Conservation (phyloP, 2,888 invertebrate species). For the Hypolimnas misippus region DNA sequence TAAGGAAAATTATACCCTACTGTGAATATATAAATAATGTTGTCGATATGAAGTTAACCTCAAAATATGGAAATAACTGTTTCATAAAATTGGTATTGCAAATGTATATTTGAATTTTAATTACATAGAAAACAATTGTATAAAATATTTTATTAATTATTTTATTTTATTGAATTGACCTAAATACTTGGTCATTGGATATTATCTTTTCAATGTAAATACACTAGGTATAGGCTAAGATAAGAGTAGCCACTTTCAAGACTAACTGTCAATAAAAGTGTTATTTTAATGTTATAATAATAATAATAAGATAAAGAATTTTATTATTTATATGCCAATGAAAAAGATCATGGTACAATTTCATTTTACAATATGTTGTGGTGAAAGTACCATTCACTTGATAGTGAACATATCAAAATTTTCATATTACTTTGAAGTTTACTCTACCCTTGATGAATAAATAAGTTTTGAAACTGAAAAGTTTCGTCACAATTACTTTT, state of each 20-base stretch:
- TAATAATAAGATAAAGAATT: neutral
- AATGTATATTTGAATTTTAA: no score
- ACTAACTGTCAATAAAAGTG: constrained; percentile 10
- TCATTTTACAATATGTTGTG: constrained; percentile 25
- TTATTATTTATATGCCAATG: no score
- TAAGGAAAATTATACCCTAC: neutral
- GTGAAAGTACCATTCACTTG: constrained; percentile 79
- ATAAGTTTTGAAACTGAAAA: neutral
- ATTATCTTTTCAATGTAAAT: constrained; percentile 47
- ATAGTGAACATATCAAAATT: constrained; percentile 39
- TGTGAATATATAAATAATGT: neutral
- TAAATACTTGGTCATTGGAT: constrained; percentile 50
- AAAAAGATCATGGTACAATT: constrained; percentile 13
- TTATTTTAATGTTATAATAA: neutral
- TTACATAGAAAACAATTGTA: no score
- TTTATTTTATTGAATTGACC: constrained; percentile 47
- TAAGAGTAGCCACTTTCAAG: constrained; percentile 15
- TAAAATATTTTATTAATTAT: neutral
- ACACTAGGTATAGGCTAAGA: constrained; percentile 23
- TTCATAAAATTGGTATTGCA: no score
- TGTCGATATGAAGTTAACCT: neutral
- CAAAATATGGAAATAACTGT: neutral
- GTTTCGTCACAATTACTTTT: constrained; percentile 3
- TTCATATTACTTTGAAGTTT: constrained; percentile 6
- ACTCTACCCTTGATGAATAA: constrained; percentile 8